These are phyloP conservation scores for Kryptopterus vitreolus DNA, from an alignment of 2,797 vertebrate genomes.

Conservation along the genomic window DNA sequence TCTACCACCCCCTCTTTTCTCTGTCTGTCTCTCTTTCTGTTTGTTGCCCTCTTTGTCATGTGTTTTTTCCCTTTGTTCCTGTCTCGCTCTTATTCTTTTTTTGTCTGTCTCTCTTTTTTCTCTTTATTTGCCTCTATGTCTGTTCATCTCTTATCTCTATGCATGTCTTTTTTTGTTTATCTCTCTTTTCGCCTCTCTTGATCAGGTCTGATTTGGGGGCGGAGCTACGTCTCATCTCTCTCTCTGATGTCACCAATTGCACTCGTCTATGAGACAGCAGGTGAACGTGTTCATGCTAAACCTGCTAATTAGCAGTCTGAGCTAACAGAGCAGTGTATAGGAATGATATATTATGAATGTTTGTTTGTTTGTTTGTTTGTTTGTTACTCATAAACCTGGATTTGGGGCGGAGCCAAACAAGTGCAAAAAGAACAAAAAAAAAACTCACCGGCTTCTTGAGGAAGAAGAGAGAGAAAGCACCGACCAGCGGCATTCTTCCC, in stretches of 20 bases:
- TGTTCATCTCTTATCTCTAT: too few species aligned
- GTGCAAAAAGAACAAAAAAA: background rate
- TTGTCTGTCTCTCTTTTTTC: too few species aligned
- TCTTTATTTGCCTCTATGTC: too few species aligned
- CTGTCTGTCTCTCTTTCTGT: too few species aligned
- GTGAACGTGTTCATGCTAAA: background rate
- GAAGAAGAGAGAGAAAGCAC: slow-evolving; percentile 94
- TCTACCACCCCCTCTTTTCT: too few species aligned
- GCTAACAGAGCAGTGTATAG: background rate
- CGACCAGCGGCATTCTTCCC: slow-evolving; percentile 91
- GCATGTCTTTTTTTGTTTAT: too few species aligned
- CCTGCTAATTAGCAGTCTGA: background rate
- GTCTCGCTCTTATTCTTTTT: too few species aligned
- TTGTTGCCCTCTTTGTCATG: too few species aligned
- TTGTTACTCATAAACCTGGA: background rate
- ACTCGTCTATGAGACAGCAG: background rate
- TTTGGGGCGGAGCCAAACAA: too few species aligned
- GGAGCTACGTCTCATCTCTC: background rate
- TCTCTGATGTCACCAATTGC: background rate
- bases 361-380: background rate
- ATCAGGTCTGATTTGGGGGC: background rate
- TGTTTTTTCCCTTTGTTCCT: too few species aligned
- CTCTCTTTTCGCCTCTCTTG: too few species aligned
- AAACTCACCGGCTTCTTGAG: slow-evolving; percentile 94
- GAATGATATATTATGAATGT: background rate